Percentiles rank a stretch among this genome's conserved stretches.
Conservation (phyloP, 2,888 invertebrate genomes). For the Crepidodera aurea region DNA sequence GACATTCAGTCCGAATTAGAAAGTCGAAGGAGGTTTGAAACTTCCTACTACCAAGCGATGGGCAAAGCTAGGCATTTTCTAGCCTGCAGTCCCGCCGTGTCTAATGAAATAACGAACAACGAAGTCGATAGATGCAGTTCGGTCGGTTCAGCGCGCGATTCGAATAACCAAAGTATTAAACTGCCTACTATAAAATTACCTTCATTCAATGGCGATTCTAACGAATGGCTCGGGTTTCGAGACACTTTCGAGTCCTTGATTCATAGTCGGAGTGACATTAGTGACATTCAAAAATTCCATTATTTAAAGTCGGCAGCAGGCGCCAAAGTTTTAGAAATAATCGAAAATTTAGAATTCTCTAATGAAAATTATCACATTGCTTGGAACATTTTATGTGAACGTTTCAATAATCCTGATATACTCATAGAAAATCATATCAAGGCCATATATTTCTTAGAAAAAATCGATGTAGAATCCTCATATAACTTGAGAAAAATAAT, state of each 20-base stretch:
- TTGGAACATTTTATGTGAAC: not conserved
- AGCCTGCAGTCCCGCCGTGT: too few species aligned
- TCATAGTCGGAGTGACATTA: not conserved
- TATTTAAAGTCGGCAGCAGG: not conserved
- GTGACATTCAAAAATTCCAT: constrained; percentile 5
- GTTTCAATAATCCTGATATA: not conserved
- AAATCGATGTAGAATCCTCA: not conserved
- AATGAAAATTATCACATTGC: not conserved
- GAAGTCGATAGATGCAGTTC: too few species aligned
- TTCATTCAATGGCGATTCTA: not conserved
- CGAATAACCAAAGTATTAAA: not conserved
- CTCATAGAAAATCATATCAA: constrained; percentile 1
- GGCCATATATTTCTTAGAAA: not conserved
- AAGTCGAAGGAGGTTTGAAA: too few species aligned
- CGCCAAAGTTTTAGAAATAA: not conserved
- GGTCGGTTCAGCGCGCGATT: not conserved
- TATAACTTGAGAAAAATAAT: not conserved
- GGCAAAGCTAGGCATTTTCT: too few species aligned
- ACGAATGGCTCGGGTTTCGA: constrained; percentile 24
- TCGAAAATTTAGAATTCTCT: not conserved
- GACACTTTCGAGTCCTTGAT: not conserved
- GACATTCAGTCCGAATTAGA: too few species aligned
- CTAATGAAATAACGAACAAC: too few species aligned
- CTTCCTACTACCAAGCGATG: too few species aligned
- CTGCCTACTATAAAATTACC: not conserved